Base-by-base conservation (phyloP, 2,113 vertebrate species). In the Xyrauchen texanus region DNA sequence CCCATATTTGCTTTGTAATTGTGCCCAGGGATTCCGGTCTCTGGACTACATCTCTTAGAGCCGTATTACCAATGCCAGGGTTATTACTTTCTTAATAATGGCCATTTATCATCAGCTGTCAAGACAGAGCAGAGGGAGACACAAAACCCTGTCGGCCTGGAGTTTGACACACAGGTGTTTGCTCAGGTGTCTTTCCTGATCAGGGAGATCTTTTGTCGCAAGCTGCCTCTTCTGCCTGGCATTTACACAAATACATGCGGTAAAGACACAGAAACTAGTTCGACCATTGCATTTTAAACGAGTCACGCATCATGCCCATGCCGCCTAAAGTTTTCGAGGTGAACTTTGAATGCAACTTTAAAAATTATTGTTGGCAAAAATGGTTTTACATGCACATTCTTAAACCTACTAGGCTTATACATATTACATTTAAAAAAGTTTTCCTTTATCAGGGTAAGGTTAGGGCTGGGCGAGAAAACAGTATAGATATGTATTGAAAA, bases 21-120 rank as follows among this genome's bases (percentile, higher is more conserved):
- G 90, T 90, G 89, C 87, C 83, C 85, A 81, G 84, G 76, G 87
- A 88, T 11, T 84, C 78, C 82, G 47, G 77, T 87, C 85, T 86
- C 86, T 79, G 86, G 79, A 82, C 80, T 52, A 49, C 77, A 44
- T 49, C 74, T 87, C 79, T 78, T 83, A 69, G 75, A 72, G 53
- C 57, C 47, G 6, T 76, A 82, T 66, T 76, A 68, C 79, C 61
- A 75, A 74, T 80, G 81, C 79, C 84, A 90, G 69, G 55, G 82
- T 89, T 90, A 90, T 91, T 88, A 86, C 85, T 87, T 78, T 86
- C 62, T 83, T 88, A 88, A 91, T 89, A 87, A 90, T 86, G 80
- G 74, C 83, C 90, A 92, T 92, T 91, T 84, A 93, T 93, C 92
- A 92, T 92, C 84, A 72, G 81, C 87, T 91, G 91, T 90, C 91